These are phyloP conservation scores for Tortrix viridana DNA, from an alignment of 2,888 invertebrate genomes.

Conservation along the genomic window DNA sequence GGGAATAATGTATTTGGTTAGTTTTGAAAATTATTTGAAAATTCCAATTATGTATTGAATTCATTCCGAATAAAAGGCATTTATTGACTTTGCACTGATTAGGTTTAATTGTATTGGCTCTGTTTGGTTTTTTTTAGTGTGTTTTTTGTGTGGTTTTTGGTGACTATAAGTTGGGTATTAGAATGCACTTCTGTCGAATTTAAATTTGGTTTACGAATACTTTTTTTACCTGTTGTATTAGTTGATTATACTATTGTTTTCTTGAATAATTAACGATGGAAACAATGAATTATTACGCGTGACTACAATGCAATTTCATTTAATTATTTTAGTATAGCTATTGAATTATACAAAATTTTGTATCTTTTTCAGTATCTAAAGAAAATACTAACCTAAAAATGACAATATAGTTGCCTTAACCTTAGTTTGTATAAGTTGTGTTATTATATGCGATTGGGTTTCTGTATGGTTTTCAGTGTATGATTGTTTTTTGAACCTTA, in stretches of 20 bases:
- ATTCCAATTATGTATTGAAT: slow-evolving; percentile 22
- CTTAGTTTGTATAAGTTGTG: not conserved
- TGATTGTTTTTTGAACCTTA: slow-evolving; percentile 15
- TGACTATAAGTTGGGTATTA: slow-evolving; percentile 1
- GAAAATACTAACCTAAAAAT: no score
- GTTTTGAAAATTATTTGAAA: slow-evolving; percentile 9
- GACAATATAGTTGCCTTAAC: not conserved
- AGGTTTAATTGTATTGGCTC: slow-evolving; percentile 30
- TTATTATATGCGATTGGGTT: slow-evolving; percentile 9
- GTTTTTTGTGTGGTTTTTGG: slow-evolving; percentile 23
- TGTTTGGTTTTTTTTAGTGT: slow-evolving; percentile 21
- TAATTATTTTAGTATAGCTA: no score
- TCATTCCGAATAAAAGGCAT: slow-evolving; percentile 36
- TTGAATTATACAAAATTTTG: no score
- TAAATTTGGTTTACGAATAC: no score
- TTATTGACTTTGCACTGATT: slow-evolving; percentile 37
- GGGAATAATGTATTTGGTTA: slow-evolving; percentile 30
- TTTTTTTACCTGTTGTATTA: no score
- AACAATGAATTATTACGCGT: no score
- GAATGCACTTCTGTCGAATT: no score
- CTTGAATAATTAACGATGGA: no score
- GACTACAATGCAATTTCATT: no score
- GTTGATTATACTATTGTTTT: no score
- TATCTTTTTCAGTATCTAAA: no score
- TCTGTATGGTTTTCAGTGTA: slow-evolving; percentile 20